Base-by-base conservation (phyloP, 2,797 vertebrate species). In the Triplophysa yarkandensis region DNA sequence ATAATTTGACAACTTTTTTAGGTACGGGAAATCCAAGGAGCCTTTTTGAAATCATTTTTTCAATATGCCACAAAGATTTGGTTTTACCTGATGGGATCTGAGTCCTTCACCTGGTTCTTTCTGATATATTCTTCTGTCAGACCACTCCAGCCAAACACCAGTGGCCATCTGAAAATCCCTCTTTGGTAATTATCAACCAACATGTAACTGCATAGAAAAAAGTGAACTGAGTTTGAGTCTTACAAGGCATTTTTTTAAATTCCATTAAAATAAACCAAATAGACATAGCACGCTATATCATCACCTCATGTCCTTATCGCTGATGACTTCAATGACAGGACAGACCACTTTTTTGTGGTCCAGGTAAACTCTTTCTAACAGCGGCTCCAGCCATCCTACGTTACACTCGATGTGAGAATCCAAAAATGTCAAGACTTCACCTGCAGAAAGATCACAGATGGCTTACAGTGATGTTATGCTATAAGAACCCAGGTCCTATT, bases 391-490 rank as follows among this genome's bases (percentile, higher is more conserved):
- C 98, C 98, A 99, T 3, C 98, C 98, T 76, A 99, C 90, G 0
- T 98, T 98, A 80, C 98, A 99, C 84, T 99, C 98, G 55, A 99
- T 74, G 0, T 99, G 98, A 0, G 98, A 99, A 86, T 99, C 98
- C 30, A 99, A 91, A 87, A 99, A 99, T 0, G 97, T 98, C 74
- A 99, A 87, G 3, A 99, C 94, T 0, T 95, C 85, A 0, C 97
- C 98, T 99, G 83, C 36, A 32, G 7, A 25, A 46, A 48, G 54
- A 36, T 17, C 78, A 21, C 66, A 54, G 11, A 36, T 2, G 34
- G 8, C 34, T 44, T 60, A 82, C 76, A 82, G 71, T 74, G 19
- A 46, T 43, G 36, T 9, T 23, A 46, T 50, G 30, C 44, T 4
- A 39, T 54, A 27, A n/a, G 32, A 23, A 10, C 41, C 23, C 9